These are phyloP conservation scores for Geotrupes spiniger DNA, from an alignment of 2,888 invertebrate genomes.

Conservation along the genomic window DNA sequence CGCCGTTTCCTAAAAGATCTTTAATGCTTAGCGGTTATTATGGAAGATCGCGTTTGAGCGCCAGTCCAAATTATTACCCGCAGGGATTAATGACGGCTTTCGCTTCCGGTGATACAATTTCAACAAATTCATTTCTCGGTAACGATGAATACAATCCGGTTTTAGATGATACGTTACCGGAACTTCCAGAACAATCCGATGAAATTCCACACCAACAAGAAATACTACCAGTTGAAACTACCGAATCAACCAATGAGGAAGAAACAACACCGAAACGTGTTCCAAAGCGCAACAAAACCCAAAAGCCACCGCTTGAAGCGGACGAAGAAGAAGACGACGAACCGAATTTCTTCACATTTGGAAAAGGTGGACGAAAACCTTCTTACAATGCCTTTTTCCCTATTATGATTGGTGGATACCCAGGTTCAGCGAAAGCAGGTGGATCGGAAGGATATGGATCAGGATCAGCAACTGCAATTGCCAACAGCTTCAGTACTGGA, in stretches of 20 bases:
- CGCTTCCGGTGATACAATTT: conserved; percentile 45
- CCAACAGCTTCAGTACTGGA: conserved; percentile 71
- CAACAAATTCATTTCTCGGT: conserved; percentile 45
- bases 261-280: conserved; percentile 19
- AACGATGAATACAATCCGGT: conserved; percentile 23
- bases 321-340: conserved; percentile 56
- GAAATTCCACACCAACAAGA: background rate
- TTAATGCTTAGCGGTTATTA: conserved; percentile 47
- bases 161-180: conserved; percentile 23
- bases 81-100: conserved; percentile 48
- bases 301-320: conserved; percentile 31
- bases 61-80: conserved; percentile 32
- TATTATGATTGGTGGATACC: conserved; percentile 55
- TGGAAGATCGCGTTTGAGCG: conserved; percentile 32
- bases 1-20: conserved; percentile 37
- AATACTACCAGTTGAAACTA: background rate
- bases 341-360: conserved; percentile 32
- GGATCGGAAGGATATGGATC: conserved; percentile 45
- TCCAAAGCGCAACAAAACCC: conserved; percentile 20
- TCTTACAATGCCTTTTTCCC: conserved; percentile 64
- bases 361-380: conserved; percentile 40
- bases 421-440: conserved; percentile 36
- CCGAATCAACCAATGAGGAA: conserved; percentile 16
- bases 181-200: conserved; percentile 13
- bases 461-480: conserved; percentile 66